Conservation (phyloP, 2,113 vertebrate species). For the Ochotona princeps region DNA sequence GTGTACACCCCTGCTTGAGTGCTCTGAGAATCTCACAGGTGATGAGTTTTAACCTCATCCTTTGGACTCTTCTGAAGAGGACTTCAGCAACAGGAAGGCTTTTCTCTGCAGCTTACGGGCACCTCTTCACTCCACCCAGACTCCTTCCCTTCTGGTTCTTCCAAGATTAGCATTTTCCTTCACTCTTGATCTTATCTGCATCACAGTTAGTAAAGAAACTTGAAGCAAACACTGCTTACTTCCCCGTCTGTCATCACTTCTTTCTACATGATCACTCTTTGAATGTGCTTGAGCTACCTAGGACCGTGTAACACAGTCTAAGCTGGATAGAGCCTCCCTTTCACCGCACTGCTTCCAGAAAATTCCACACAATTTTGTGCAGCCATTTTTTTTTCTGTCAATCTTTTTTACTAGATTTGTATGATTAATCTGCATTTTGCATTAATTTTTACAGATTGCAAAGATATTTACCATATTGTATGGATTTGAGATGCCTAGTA, state of each 20-base stretch:
- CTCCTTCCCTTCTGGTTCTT: not conserved
- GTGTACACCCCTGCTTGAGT: not conserved
- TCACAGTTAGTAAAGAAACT: not conserved
- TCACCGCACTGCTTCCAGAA: not conserved
- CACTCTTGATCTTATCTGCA: not conserved
- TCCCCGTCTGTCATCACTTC: not conserved
- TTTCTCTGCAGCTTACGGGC: not conserved
- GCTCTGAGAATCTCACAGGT: not conserved
- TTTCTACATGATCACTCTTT: not conserved
- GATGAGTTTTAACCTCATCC: not conserved
- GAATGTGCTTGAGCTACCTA: not conserved
- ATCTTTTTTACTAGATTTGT: slow-evolving; percentile 20
- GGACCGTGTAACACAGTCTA: slow-evolving; percentile 3
- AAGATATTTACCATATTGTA: not conserved
- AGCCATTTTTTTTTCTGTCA: not conserved
- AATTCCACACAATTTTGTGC: not conserved
- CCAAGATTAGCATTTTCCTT: not conserved
- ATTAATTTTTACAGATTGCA: slow-evolving; percentile 12
- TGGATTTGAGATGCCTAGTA: slow-evolving; percentile 25
- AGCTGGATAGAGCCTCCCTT: slow-evolving; percentile 7
- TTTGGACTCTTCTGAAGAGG: not conserved
- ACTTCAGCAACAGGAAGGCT: not conserved
- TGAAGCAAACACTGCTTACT: not conserved
- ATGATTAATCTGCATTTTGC: slow-evolving; percentile 26
- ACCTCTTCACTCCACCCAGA: not conserved